Evolutionary conservation across 2,113 vertebrate species (phyloP).

Genomic region (Ranitomeya variabilis): DNA sequence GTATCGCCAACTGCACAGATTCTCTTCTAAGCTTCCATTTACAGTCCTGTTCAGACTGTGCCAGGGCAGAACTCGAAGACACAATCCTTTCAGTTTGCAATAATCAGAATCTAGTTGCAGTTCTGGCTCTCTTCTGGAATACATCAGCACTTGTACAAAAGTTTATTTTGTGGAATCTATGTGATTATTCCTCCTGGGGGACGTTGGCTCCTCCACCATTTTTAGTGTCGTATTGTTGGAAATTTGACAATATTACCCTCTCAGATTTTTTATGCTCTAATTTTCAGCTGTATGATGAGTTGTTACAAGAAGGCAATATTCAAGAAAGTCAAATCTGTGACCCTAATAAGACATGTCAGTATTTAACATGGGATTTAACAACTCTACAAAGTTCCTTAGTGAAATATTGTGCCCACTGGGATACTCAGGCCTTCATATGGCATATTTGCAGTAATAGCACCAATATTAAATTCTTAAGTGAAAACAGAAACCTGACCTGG

Average conservation of each 20-base stretch:
- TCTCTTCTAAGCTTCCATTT: not conserved
- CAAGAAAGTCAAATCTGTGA: conserved; percentile 70
- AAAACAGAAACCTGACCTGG: conserved; percentile 65
- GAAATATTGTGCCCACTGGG: conserved; percentile 67
- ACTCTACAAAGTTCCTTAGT: conserved; percentile 61
- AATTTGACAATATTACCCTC: conserved; percentile 65
- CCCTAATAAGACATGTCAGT: conserved; percentile 51
- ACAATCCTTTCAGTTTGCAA: conserved; percentile 8
- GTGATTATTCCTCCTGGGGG: conserved; percentile 70
- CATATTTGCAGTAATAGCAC: conserved; percentile 70
- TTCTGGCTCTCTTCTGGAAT: not conserved
- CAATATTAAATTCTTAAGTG: conserved; percentile 63
- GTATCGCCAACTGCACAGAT: conserved; percentile 10
- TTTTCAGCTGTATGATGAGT: conserved; percentile 66
- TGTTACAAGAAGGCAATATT: conserved; percentile 67
- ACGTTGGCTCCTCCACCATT: conserved; percentile 54
- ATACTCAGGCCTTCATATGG: conserved; percentile 65
- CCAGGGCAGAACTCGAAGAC: not conserved
- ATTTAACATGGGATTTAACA: conserved; percentile 68
- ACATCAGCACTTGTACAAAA: conserved; percentile 37
- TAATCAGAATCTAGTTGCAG: not conserved
- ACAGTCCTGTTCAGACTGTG: conserved; percentile 28
- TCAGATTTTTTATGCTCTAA: conserved; percentile 68
- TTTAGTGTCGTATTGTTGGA: conserved; percentile 72
- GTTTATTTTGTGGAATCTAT: conserved; percentile 65